A percentile compares a stretch with the other conserved stretches of the same genome.
These are phyloP conservation scores for Bos taurus DNA, from an alignment of 2,113 vertebrate genomes.

Conservation along the genomic window DNA sequence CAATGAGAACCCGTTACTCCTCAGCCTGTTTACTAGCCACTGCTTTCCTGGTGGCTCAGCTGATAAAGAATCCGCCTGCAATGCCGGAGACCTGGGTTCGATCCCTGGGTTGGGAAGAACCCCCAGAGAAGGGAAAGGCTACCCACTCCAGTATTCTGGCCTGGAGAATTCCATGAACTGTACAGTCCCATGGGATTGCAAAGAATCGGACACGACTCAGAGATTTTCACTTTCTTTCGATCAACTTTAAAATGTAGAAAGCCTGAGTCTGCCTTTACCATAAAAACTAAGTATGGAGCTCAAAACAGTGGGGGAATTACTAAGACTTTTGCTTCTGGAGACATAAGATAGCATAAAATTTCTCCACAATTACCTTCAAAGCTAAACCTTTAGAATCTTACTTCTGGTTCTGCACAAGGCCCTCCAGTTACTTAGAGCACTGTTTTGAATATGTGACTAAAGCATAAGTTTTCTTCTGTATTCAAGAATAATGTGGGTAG, in stretches of 20 bases:
- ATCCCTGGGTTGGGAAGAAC: background rate
- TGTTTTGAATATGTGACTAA: slow-evolving; percentile 34
- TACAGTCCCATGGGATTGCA: background rate
- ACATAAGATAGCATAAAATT: background rate
- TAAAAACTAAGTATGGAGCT: slow-evolving; percentile 2
- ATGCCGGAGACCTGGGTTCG: background rate
- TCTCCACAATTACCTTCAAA: background rate
- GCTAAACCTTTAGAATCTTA: background rate
- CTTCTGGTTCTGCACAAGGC: background rate
- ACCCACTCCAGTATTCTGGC: too few relatives aligned
- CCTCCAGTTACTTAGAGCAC: background rate
- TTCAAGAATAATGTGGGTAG: background rate
- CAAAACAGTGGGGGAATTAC: background rate
- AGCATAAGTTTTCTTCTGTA: background rate
- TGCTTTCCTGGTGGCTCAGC: background rate
- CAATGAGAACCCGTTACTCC: background rate
- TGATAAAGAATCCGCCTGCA: background rate
- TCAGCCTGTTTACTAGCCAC: background rate
- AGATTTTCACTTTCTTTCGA: background rate
- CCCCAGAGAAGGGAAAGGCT: background rate
- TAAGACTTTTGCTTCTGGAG: background rate
- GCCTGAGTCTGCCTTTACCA: slow-evolving; percentile 1
- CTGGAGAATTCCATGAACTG: too few relatives aligned
- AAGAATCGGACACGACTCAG: background rate
- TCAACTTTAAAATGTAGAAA: background rate